These are phyloP conservation scores for Polyodon spathula DNA, from an alignment of 2,113 vertebrate genomes.

Conservation along the genomic window DNA sequence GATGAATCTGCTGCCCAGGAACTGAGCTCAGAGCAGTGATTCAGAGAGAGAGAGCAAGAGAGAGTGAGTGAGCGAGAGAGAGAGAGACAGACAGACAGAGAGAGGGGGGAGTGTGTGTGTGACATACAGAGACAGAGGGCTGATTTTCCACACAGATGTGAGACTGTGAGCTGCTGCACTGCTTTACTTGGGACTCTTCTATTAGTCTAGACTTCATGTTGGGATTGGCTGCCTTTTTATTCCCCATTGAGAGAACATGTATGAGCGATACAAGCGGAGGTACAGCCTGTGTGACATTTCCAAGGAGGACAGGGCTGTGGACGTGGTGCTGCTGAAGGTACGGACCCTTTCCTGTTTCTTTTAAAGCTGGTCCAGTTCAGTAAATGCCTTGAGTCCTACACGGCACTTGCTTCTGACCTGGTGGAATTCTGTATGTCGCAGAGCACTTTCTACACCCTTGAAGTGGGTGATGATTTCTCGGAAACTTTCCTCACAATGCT, in stretches of 20 bases:
- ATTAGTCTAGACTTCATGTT: slow-evolving; percentile 38
- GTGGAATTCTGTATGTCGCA: too few species aligned
- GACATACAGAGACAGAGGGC: slow-evolving; percentile 26
- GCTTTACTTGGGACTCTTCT: slow-evolving; percentile 22
- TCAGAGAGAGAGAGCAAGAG: slow-evolving; percentile 13
- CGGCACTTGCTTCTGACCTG: background rate
- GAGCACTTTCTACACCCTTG: too few species aligned
- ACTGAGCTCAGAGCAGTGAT: slow-evolving; percentile 36
- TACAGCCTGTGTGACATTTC: slow-evolving; percentile 84
- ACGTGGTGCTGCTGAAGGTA: slow-evolving; percentile 96
- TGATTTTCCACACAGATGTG: slow-evolving; percentile 52
- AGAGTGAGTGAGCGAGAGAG: slow-evolving; percentile 36
- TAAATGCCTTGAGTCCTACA: background rate
- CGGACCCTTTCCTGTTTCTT: slow-evolving; percentile 22
- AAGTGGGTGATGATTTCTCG: too few species aligned
- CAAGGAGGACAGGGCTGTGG: slow-evolving; percentile 77
- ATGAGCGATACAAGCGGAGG: slow-evolving; percentile 87
- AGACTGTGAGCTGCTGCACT: slow-evolving; percentile 40
- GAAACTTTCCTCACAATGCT: too few species aligned
- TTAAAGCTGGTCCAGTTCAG: background rate
- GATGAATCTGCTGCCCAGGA: slow-evolving; percentile 36
- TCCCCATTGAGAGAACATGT: slow-evolving; percentile 66
- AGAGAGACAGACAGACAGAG: slow-evolving; percentile 18
- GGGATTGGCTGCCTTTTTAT: slow-evolving; percentile 39
- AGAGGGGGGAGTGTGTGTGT: background rate